Percentiles rank a stretch among this genome's conserved stretches.
Conservation (phyloP, 2,888 invertebrate species). For the Auanema freiburgensis region DNA sequence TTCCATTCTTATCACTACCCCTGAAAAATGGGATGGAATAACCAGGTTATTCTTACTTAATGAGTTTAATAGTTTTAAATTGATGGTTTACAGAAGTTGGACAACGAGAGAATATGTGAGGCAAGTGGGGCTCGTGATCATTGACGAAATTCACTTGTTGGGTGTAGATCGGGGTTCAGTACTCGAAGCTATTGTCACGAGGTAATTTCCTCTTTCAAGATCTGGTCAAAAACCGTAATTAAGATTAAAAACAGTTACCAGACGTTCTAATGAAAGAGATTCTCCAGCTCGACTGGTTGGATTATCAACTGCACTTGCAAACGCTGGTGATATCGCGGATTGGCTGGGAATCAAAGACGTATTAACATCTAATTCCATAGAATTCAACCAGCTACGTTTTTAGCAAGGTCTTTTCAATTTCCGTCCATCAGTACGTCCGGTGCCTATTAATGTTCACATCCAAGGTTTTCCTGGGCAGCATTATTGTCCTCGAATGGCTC, state of each 20-base stretch:
- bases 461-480: slow-evolving; percentile 95
- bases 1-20: slow-evolving; percentile 94
- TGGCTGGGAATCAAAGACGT: slow-evolving; percentile 81
- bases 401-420: slow-evolving; percentile 93
- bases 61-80: neutral
- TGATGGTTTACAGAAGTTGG: slow-evolving; percentile 71
- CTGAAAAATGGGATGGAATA: slow-evolving; percentile 99
- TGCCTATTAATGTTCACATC: slow-evolving; percentile 90
- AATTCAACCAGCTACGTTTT: slow-evolving; percentile 11
- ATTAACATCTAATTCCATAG: neutral
- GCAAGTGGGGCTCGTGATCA: slow-evolving; percentile 71
- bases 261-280: slow-evolving; percentile 42
- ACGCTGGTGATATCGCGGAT: slow-evolving; percentile 91
- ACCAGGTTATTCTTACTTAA: slow-evolving; percentile 69
- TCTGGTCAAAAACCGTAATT: too few relatives aligned
- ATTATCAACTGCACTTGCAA: slow-evolving; percentile 93
- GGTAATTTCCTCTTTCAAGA: slow-evolving; percentile 69
- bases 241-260: slow-evolving; percentile 55
- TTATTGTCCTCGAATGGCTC: slow-evolving; percentile 98
- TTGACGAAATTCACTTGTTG: slow-evolving; percentile 96
- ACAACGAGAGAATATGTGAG: slow-evolving; percentile 89
- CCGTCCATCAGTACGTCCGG: slow-evolving; percentile 93
- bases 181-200: slow-evolving; percentile 93
- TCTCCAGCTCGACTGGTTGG: slow-evolving; percentile 83
- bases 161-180: slow-evolving; percentile 72